Evolutionary conservation across 2,113 vertebrate species (phyloP), one percentile per base, ranked within the genome.

Genomic region (Seriola rivoliana): DNA sequence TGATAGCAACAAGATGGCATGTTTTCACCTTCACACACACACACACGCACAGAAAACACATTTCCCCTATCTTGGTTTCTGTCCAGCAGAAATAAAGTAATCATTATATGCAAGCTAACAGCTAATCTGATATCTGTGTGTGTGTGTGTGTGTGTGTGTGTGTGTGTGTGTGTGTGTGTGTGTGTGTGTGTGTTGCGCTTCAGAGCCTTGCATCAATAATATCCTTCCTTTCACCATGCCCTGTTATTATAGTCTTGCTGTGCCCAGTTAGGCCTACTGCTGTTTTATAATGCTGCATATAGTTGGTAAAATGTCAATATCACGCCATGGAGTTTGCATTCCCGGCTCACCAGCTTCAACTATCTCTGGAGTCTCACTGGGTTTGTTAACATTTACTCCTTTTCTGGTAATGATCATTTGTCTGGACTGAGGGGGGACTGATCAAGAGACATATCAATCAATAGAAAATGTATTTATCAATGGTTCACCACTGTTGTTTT

Each of bases 361-460:
- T 68, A 44, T 67, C 55, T 82, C 46, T 40, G 75, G 40, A 69
- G 57, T 48, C 81, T 52, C 3, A 0, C 54, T 67, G 67, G 19
- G 75, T 66, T 40, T 63, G 74, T 64, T 86, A 71, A 87, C 78
- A 78, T 92, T 86, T 64, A 62, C 59, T 71, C 54, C 14, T 71
- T 29, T 75, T 66, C 8, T 48, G 7, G 48, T 32, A n/a, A 13
- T 46, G 40, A 54, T 63, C 23, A 42, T 75, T 54, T 78, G 60
- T 77, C 63, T 60, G 44, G 4, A 79, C 14, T 23, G 14, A 32
- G 42, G n/a, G 25, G 11, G 1, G 38, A 23, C 48, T 14, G 48
- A 60, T 73, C 2, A 64, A 34, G 58, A 71, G 5, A 38, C 60
- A 38, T 44, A 67, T 32, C 11, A 10, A n/a, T 42, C 1, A 16